Conservation (phyloP, 2,113 vertebrate species). For the Mastomys coucha region DNA sequence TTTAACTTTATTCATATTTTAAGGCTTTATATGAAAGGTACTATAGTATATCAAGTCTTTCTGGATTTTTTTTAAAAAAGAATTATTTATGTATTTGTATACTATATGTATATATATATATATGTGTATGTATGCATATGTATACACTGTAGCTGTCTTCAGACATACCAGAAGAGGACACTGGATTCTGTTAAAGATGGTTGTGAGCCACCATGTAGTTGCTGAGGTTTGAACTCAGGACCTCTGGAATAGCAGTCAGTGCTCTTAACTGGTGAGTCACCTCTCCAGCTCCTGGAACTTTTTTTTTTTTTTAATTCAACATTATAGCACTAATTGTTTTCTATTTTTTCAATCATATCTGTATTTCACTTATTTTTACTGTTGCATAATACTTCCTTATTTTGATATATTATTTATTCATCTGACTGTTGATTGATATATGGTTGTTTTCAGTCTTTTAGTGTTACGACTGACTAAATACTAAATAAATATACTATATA, state of each 20-base stretch:
- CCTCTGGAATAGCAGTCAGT: no score
- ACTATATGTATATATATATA: no score
- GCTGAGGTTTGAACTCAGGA: no score
- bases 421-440: background rate
- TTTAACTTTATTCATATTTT: constrained; percentile 36
- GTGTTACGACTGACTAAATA: background rate
- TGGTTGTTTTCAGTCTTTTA: constrained; percentile 4
- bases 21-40: background rate
- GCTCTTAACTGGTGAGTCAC: no score
- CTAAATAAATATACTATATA: background rate
- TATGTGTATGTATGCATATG: no score
- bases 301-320: background rate
- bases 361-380: constrained; percentile 38
- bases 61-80: background rate
- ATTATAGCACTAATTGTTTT: constrained; percentile 15
- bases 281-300: background rate
- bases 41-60: background rate
- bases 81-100: no score
- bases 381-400: background rate
- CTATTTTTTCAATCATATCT: background rate
- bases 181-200: no score
- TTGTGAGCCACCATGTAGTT: no score
- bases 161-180: no score
- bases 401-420: background rate
- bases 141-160: no score